Conservation (phyloP, 2,113 vertebrate genomes). For the Perca flavescens region DNA sequence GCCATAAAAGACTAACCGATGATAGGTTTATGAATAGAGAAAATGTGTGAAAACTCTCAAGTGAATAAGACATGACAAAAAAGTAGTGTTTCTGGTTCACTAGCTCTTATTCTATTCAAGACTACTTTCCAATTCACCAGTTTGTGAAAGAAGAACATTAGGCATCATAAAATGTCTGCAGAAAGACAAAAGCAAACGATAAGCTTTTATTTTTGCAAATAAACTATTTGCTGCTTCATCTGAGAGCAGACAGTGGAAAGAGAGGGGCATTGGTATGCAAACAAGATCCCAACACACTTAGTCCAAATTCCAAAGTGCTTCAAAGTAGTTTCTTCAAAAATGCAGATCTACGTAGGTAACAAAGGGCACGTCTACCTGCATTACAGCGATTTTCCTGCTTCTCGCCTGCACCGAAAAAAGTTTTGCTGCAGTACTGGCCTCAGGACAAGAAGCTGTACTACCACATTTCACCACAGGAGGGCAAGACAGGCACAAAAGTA, state of each 20-base stretch:
- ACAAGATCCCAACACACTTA: not conserved
- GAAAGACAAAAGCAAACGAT: not conserved
- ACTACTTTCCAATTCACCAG: not conserved
- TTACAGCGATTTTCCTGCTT: not conserved
- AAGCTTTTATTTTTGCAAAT: not conserved
- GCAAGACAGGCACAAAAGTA: slow-evolving; percentile 19
- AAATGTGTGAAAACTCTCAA: not conserved
- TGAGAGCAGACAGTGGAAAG: not conserved
- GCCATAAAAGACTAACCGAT: not conserved
- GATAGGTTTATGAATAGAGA: not conserved
- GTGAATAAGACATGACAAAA: not conserved
- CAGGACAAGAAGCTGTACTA: slow-evolving; percentile 2
- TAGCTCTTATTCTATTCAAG: not conserved
- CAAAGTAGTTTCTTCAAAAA: not conserved
- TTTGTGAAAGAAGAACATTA: not conserved
- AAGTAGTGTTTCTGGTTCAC: not conserved
- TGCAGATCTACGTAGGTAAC: not conserved
- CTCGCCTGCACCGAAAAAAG: not conserved
- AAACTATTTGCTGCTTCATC: not conserved
- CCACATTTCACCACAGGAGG: slow-evolving; percentile 55
- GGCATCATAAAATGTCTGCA: not conserved
- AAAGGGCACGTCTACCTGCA: slow-evolving; percentile 29
- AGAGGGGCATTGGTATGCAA: not conserved
- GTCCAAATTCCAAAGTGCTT: not conserved
- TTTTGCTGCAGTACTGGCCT: slow-evolving; percentile 53